Evolutionary conservation across 2,797 vertebrate species (phyloP).

Genomic region (Chelon auratus): DNA sequence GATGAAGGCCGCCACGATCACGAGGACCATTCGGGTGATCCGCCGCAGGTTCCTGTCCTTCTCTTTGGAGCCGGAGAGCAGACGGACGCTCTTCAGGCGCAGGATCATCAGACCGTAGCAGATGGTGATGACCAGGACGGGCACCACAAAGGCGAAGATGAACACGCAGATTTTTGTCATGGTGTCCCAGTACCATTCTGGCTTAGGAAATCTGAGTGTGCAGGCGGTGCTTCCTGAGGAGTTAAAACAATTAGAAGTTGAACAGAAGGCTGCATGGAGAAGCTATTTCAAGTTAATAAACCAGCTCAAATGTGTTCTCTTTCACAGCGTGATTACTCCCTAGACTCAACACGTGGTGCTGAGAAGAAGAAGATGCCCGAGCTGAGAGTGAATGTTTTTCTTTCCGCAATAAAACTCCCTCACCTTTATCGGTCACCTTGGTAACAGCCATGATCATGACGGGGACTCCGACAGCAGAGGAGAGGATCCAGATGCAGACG

Average conservation of each 20-base stretch:
- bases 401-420: constrained; percentile 23
- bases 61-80: constrained; percentile 96
- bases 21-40: constrained; percentile 97
- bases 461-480: constrained; percentile 92
- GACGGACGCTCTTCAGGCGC: constrained; percentile 93
- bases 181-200: constrained; percentile 93
- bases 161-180: constrained; percentile 96
- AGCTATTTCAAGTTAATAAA: constrained; percentile 60
- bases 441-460: constrained; percentile 96
- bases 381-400: not conserved
- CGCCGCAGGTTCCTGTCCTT: constrained; percentile 93
- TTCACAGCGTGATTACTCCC: not conserved
- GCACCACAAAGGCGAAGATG: constrained; percentile 95
- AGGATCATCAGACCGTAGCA: constrained; percentile 98
- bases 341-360: constrained; percentile 11
- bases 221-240: constrained; percentile 87
- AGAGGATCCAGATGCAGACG: constrained; percentile 95
- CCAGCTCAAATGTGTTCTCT: constrained; percentile 45
- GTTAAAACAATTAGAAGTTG: constrained; percentile 55
- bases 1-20: constrained; percentile 96
- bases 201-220: constrained; percentile 89
- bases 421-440: constrained; percentile 78
- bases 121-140: constrained; percentile 95
- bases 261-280: constrained; percentile 33
- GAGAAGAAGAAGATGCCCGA: constrained; percentile 1